Evolutionary conservation across 2,113 vertebrate genomes (phyloP), one percentile per base, ranked within the genome.

Genomic region (Brevimyrus niger): DNA sequence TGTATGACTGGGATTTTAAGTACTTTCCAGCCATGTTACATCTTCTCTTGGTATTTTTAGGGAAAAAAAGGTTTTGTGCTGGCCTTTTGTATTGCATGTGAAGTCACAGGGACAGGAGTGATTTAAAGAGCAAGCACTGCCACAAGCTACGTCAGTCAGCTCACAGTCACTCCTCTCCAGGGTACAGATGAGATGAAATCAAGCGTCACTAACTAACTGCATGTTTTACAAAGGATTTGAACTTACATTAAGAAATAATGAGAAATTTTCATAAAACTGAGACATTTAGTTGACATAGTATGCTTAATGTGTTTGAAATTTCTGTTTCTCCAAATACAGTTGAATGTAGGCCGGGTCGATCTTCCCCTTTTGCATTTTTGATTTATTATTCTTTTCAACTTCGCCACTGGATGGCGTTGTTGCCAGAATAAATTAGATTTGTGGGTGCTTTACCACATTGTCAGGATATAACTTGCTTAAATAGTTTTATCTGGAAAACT

Each of bases 351-450:
- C 19, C 0, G 7, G 5, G 5, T 21, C 4, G 4, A 19, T 88
- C 15, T 51, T 88, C 15, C 0, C 10, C 10, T 47, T 88, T 47
- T 69, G 27, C 61, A 69, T 80, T 17, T 35, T 51, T 48, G 1
- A 76, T 31, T 73, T 69, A 27, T 23, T 31, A 73, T 15, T 73
- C 38, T 38, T 31, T 19, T n/a, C 38, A 21, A 38, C 3, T 80
- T 19, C 38, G 48, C 69, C 88, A 38, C 46, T 88, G 88, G 88
- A 53, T 88, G 65, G 47, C 69, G 31, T 51, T 80, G 55, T 88
- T 73, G 53, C 10, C 65, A 76, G 87, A 27, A 76, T 15, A 27
- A 88, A 38, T 51, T 42, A 23, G 6, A 82, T 42, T 82, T 82
- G 76, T 15, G 19, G 31, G 35, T 23, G 76, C 42, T 44, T 82